Evolutionary conservation across 2,888 invertebrate species (phyloP).

Genomic region (Acheta domesticus): DNA sequence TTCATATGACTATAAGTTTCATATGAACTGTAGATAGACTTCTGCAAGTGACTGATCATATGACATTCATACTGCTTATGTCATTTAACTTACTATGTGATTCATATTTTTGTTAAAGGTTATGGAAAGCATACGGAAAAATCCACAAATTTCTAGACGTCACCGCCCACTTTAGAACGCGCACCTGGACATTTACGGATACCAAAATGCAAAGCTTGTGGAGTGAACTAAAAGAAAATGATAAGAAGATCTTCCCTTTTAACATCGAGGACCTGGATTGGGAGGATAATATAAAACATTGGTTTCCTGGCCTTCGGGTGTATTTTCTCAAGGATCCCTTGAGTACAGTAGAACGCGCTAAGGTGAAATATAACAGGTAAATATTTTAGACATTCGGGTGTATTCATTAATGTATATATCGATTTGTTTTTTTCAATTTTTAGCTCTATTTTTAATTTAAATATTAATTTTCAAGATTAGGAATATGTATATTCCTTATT

Average conservation of each 20-base stretch:
- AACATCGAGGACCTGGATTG: slow-evolving; percentile 26
- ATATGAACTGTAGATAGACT: too few relatives aligned
- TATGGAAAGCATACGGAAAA: slow-evolving; percentile 27
- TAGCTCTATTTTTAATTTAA: too few relatives aligned
- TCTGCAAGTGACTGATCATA: too few relatives aligned
- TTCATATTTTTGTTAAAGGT: neutral
- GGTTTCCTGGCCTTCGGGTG: slow-evolving; percentile 21
- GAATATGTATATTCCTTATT: too few relatives aligned
- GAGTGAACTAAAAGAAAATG: slow-evolving; percentile 19
- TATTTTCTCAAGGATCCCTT: slow-evolving; percentile 24
- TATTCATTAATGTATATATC: too few relatives aligned
- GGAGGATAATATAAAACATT: slow-evolving; percentile 11
- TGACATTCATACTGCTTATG: too few relatives aligned
- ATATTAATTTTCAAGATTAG: too few relatives aligned
- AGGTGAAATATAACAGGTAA: slow-evolving; percentile 20
- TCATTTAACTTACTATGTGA: neutral
- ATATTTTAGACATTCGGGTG: neutral
- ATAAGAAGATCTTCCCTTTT: slow-evolving; percentile 27
- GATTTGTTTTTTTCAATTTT: too few relatives aligned
- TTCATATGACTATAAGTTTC: too few relatives aligned
- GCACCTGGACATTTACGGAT: slow-evolving; percentile 27
- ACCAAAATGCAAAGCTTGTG: slow-evolving; percentile 25
- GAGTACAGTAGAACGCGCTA: slow-evolving; percentile 22
- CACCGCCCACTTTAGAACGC: slow-evolving; percentile 25
- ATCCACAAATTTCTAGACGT: slow-evolving; percentile 30